Evolutionary conservation across 2,113 vertebrate genomes (phyloP).

Genomic region (Trichomycterus rosablanca): DNA sequence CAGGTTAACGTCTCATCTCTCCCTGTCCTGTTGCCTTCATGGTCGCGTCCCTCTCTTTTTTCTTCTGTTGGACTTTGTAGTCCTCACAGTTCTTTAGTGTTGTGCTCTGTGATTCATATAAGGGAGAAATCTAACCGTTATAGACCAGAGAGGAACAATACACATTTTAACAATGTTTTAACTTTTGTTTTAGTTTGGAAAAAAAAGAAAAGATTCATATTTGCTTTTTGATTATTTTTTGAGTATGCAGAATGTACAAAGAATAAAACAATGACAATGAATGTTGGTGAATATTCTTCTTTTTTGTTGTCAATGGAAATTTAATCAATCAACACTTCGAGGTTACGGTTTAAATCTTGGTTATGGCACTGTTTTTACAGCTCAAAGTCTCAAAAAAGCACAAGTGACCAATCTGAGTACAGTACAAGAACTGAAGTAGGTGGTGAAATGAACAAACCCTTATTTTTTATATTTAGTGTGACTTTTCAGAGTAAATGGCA

Average conservation of each 20-base stretch:
- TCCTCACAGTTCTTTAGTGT: constrained; percentile 24
- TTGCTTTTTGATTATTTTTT: constrained; percentile 46
- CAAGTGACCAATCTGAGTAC: too few relatives aligned
- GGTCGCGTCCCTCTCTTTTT: neutral
- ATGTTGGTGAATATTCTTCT: neutral
- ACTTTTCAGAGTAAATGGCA: too few relatives aligned
- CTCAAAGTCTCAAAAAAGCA: too few relatives aligned
- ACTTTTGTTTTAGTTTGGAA: constrained; percentile 54
- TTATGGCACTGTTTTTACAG: too few relatives aligned
- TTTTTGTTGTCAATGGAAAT: too few relatives aligned
- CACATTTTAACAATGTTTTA: constrained; percentile 55
- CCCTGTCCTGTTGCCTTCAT: constrained; percentile 12
- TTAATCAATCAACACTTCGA: too few relatives aligned
- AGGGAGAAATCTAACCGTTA: constrained; percentile 47
- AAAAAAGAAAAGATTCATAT: constrained; percentile 31
- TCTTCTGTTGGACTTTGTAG: constrained; percentile 25
- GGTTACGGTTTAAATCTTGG: too few relatives aligned
- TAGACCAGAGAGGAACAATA: constrained; percentile 48
- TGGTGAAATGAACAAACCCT: too few relatives aligned
- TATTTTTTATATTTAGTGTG: too few relatives aligned
- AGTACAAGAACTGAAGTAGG: too few relatives aligned
- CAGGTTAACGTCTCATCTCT: constrained; percentile 1
- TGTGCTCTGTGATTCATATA: constrained; percentile 46
- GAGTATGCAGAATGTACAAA: neutral
- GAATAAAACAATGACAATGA: neutral